These are phyloP conservation scores for Hemichromis elongatus DNA, from an alignment of 2,113 vertebrate genomes.

Conservation along the genomic window DNA sequence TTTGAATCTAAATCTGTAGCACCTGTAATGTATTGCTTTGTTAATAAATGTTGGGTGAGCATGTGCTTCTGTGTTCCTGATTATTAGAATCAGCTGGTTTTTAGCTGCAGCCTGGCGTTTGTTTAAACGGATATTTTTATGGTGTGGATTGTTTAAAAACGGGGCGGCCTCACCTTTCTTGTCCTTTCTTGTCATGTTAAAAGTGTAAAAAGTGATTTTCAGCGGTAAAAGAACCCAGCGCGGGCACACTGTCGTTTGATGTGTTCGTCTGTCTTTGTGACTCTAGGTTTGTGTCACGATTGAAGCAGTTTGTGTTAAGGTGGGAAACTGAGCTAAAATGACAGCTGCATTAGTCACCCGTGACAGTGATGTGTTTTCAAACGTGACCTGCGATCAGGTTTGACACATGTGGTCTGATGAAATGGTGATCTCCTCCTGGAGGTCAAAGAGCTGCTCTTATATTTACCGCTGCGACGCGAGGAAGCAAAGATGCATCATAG, in stretches of 20 bases:
- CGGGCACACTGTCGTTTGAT: neutral
- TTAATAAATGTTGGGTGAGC: neutral
- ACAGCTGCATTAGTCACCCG: conserved; percentile 62
- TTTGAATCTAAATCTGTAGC: neutral
- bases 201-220: neutral
- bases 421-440: conserved; percentile 41
- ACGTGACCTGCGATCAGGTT: conserved; percentile 45
- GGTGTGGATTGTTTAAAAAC: neutral
- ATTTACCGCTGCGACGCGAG: conserved; percentile 58
- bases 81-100: neutral
- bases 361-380: conserved; percentile 46
- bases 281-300: neutral
- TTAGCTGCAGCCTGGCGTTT: neutral
- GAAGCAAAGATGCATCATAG: conserved; percentile 17
- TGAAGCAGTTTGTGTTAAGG: conserved; percentile 24
- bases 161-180: neutral
- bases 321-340: conserved; percentile 42
- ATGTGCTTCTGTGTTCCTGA: neutral
- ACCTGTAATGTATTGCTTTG: neutral
- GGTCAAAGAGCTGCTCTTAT: conserved; percentile 66
- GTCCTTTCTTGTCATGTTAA: neutral
- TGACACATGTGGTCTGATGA: conserved; percentile 45
- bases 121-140: neutral
- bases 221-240: neutral
- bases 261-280: neutral